A percentile compares a stretch with the other conserved stretches of the same genome.
Conservation (phyloP, 2,797 vertebrate genomes). For the Anguilla pacifica region DNA sequence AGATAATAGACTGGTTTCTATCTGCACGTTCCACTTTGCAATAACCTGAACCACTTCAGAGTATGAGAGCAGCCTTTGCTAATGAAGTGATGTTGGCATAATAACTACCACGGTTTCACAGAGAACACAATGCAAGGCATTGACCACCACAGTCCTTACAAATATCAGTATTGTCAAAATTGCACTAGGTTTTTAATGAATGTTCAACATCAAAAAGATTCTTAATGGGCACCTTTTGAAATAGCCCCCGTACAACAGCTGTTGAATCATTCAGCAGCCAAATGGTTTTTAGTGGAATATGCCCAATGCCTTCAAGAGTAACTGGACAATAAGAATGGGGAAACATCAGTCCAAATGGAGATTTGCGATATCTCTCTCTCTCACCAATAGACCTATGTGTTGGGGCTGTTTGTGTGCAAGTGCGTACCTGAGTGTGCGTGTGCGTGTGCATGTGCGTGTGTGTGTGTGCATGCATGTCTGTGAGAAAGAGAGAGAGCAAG, state of each 20-base stretch:
- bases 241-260: constrained; percentile 8
- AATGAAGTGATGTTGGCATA: not conserved
- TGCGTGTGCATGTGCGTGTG: constrained; percentile 31
- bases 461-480: constrained; percentile 25
- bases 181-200: constrained; percentile 8
- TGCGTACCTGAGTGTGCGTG: constrained; percentile 30
- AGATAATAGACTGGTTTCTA: not conserved
- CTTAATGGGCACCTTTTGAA: constrained; percentile 26
- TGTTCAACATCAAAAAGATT: constrained; percentile 26
- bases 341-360: constrained; percentile 19
- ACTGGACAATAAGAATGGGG: not conserved
- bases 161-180: not conserved
- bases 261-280: constrained; percentile 28
- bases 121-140: not conserved
- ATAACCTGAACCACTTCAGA: not conserved
- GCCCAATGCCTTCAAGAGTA: constrained; percentile 14
- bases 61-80: not conserved
- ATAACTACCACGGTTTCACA: constrained; percentile 7
- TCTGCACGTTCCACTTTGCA: not conserved
- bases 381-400: not conserved
- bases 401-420: constrained; percentile 24
- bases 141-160: not conserved
- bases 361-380: not conserved
- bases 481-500: constrained; percentile 34
- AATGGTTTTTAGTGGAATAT: constrained; percentile 27